phyloP scores from a whole-genome alignment of 2,113 vertebrate species.

The Phainopepla nitens region DNA sequence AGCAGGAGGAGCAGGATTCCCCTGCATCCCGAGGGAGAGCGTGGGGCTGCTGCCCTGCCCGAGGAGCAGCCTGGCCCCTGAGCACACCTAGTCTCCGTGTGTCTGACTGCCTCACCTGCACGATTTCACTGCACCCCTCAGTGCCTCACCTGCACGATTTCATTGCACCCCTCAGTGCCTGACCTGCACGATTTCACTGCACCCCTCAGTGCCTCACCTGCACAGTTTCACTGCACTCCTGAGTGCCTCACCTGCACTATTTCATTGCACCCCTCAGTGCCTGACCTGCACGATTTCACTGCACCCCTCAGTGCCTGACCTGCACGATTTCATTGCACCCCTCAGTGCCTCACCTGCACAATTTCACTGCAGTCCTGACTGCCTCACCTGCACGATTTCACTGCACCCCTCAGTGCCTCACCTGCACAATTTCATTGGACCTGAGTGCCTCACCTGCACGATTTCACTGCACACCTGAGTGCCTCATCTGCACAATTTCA shows the following conservation, averaged over 20 bases:
- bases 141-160: conserved; percentile 70
- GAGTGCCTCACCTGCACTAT: neutral
- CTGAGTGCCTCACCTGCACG: conserved; percentile 76
- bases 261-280: conserved; percentile 75
- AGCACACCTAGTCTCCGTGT: too few species aligned
- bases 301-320: conserved; percentile 60
- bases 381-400: neutral
- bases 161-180: conserved; percentile 76
- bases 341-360: conserved; percentile 66
- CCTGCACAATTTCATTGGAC: conserved; percentile 78
- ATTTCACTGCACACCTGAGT: conserved; percentile 77
- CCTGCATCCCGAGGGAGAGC: fast-evolving
- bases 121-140: fast-evolving
- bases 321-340: conserved; percentile 63
- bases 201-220: too few species aligned
- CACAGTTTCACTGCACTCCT: neutral
- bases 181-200: neutral
- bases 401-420: neutral
- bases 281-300: conserved; percentile 49
- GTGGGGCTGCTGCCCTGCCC: fast-evolving
- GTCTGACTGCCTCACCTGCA: neutral
- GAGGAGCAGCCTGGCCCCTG: neutral
- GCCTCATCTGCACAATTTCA: neutral
- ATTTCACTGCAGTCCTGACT: conserved; percentile 76
- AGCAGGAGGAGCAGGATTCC: neutral